phyloP scores from a whole-genome alignment of 1,140 invertebrate species.

The Nasonia vitripennis region DNA sequence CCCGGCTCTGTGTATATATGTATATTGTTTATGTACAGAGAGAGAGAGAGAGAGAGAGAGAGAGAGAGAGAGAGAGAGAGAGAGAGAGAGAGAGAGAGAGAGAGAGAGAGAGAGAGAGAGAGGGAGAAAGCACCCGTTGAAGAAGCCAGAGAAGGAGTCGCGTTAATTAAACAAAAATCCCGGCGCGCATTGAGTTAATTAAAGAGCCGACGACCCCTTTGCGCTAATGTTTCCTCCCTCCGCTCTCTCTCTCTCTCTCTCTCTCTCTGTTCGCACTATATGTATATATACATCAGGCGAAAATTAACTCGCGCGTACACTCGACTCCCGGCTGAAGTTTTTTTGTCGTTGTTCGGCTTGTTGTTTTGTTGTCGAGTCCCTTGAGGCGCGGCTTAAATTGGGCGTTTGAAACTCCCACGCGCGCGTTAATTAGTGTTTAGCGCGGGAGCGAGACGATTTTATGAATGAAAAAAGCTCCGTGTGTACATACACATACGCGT shows the following conservation, averaged over 20 bases:
- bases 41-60: not conserved
- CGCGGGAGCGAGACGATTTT: not conserved
- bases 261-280: conserved; percentile 20
- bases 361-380: not conserved
- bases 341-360: not conserved
- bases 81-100: not conserved
- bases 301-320: not conserved
- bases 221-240: conserved; percentile 56
- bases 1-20: not conserved
- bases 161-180: conserved; percentile 71
- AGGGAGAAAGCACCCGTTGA: not conserved
- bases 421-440: not conserved
- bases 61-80: not conserved
- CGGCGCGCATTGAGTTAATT: conserved; percentile 67
- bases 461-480: not conserved
- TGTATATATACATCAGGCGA: too few species aligned
- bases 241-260: conserved; percentile 42
- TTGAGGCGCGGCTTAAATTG: not conserved
- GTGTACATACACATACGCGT: not conserved
- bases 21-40: not conserved
- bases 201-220: conserved; percentile 59
- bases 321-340: not conserved
- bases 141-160: conserved; percentile 52
- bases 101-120: too few species aligned
- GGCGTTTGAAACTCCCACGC: not conserved